Evolutionary conservation across 1,140 invertebrate genomes (phyloP).

Genomic region (Drosophila trapezifrons): DNA sequence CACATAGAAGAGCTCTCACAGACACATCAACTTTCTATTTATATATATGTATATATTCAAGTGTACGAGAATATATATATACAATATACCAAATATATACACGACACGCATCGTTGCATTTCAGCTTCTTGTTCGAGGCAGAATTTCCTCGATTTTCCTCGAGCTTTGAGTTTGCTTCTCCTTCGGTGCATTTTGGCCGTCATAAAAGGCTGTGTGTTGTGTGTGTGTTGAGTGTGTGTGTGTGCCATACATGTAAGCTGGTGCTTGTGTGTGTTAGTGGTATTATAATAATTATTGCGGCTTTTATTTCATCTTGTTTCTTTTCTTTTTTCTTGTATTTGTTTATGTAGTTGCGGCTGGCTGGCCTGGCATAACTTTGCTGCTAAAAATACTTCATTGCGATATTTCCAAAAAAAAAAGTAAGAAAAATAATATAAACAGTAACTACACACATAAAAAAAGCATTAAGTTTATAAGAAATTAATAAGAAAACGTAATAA

Average conservation of each 20-base stretch:
- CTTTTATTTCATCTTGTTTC: neutral
- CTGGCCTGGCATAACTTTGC: slow-evolving; percentile 62
- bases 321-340: neutral
- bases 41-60: slow-evolving; percentile 14
- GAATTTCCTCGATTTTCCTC: slow-evolving; percentile 31
- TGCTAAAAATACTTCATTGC: slow-evolving; percentile 75
- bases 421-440: neutral
- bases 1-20: neutral
- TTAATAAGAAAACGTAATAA: neutral
- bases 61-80: slow-evolving; percentile 19
- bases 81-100: slow-evolving; percentile 38
- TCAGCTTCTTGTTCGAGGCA: slow-evolving; percentile 10
- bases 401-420: slow-evolving; percentile 25
- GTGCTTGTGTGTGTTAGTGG: slow-evolving; percentile 35
- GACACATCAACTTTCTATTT: slow-evolving; percentile 5
- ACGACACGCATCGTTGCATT: slow-evolving; percentile 48
- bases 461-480: neutral
- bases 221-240: slow-evolving; percentile 24
- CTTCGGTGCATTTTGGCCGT: slow-evolving; percentile 40
- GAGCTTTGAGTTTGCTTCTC: slow-evolving; percentile 29
- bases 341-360: slow-evolving; percentile 24
- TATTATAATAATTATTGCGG: slow-evolving; percentile 10
- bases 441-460: neutral
- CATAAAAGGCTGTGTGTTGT: slow-evolving; percentile 20
- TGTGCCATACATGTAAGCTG: slow-evolving; percentile 35